A percentile compares a stretch with the other conserved stretches of the same genome.
Conservation (phyloP, 2,113 vertebrate species). For the Pterophyllum scalare region DNA sequence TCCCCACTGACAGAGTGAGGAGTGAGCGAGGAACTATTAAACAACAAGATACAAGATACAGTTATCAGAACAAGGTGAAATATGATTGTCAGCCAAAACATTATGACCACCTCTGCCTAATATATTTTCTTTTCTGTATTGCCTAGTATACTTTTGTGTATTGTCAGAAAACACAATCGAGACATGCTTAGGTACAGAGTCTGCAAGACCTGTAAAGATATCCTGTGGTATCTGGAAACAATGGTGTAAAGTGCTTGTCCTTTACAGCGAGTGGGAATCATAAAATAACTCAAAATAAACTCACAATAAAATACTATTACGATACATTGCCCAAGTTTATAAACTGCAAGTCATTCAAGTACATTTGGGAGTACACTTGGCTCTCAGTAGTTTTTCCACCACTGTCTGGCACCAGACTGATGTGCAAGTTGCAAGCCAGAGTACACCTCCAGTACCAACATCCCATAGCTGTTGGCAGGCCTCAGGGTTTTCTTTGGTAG, state of each 20-base stretch:
- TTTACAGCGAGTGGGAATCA: background rate
- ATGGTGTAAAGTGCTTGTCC: background rate
- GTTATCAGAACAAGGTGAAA: background rate
- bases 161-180: background rate
- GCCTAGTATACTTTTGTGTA: background rate
- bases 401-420: background rate
- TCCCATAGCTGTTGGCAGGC: background rate
- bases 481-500: background rate
- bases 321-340: background rate
- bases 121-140: background rate
- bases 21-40: conserved; percentile 82
- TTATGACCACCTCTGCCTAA: background rate
- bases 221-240: background rate
- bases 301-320: background rate
- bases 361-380: background rate
- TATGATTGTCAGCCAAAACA: background rate
- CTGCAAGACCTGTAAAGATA: background rate
- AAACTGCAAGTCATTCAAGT: background rate
- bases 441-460: rapidly evolving
- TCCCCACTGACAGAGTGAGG: conserved; percentile 72
- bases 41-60: conserved; percentile 36
- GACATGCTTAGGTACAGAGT: background rate
- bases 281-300: background rate
- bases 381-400: background rate
- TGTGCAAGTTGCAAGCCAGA: background rate